These are phyloP conservation scores for Melanophora roralis DNA, from an alignment of 2,888 invertebrate species.

Conservation along the genomic window DNA sequence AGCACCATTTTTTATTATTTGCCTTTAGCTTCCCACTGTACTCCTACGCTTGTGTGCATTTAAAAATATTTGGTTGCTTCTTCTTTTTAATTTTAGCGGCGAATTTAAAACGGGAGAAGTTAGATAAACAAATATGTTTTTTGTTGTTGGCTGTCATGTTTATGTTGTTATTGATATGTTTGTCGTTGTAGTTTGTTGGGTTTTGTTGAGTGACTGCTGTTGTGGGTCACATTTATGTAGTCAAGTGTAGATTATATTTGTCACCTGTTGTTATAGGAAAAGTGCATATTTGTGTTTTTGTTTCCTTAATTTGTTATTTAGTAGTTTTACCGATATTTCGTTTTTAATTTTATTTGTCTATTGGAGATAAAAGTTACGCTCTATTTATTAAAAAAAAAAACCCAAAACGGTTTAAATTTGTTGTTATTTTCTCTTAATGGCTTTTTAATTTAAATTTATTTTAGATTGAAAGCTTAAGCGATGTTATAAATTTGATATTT, in stretches of 20 bases:
- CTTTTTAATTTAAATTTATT: conserved; percentile 3
- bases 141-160: background rate
- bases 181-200: background rate
- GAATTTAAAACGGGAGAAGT: conserved; percentile 19
- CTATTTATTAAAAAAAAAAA: conserved; percentile 19
- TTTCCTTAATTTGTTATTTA: background rate
- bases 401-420: background rate
- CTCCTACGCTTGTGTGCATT: background rate
- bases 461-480: too few species aligned
- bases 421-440: background rate
- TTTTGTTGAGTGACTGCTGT: conserved; percentile 6
- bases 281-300: background rate
- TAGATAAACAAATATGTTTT: background rate
- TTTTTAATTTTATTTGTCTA: conserved; percentile 30
- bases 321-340: background rate
- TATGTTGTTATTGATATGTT: conserved; percentile 16
- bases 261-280: conserved; percentile 48
- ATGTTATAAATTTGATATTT: conserved; percentile 39
- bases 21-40: background rate
- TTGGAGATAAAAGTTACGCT: conserved; percentile 49
- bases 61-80: background rate
- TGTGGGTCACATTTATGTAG: conserved; percentile 25
- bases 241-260: conserved; percentile 51
- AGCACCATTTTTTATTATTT: background rate
- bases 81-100: conserved; percentile 28